These are phyloP conservation scores for Neofelis nebulosa DNA, from an alignment of 2,113 vertebrate genomes.

Conservation along the genomic window DNA sequence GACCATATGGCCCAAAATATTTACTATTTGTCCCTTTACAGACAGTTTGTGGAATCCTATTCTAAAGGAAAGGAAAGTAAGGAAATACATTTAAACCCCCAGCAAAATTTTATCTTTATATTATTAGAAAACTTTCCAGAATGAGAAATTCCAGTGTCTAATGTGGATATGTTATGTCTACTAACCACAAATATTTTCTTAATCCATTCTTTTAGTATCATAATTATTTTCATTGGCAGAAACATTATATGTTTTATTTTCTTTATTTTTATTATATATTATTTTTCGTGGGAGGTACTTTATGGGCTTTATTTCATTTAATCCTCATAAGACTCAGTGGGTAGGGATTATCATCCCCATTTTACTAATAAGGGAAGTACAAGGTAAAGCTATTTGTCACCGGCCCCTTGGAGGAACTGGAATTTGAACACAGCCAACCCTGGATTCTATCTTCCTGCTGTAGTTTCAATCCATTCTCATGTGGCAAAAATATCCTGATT, in stretches of 20 bases:
- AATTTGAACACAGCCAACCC: neutral
- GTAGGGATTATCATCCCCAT: neutral
- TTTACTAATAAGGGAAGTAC: neutral
- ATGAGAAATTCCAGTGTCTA: neutral
- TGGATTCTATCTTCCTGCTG: conserved; percentile 27
- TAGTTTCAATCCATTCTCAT: neutral
- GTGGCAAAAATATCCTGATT: conserved; percentile 54
- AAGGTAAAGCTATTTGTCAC: neutral
- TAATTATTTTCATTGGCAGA: neutral
- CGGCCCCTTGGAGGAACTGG: neutral
- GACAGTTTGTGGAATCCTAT: neutral
- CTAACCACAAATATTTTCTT: neutral
- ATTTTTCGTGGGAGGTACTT: neutral
- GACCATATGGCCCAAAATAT: neutral
- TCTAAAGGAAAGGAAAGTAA: conserved; percentile 65
- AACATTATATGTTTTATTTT: neutral
- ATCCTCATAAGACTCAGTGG: neutral
- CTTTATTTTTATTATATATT: neutral
- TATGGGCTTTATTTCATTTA: neutral
- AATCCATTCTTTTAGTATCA: neutral
- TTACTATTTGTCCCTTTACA: neutral
- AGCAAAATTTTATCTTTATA: neutral
- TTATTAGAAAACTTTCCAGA: neutral
- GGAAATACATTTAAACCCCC: conserved; percentile 39
- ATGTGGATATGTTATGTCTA: neutral